A percentile compares a stretch with the other conserved stretches of the same genome.
Evolutionary conservation across 2,888 invertebrate species (phyloP).

Genomic region (Mythimna loreyi): DNA sequence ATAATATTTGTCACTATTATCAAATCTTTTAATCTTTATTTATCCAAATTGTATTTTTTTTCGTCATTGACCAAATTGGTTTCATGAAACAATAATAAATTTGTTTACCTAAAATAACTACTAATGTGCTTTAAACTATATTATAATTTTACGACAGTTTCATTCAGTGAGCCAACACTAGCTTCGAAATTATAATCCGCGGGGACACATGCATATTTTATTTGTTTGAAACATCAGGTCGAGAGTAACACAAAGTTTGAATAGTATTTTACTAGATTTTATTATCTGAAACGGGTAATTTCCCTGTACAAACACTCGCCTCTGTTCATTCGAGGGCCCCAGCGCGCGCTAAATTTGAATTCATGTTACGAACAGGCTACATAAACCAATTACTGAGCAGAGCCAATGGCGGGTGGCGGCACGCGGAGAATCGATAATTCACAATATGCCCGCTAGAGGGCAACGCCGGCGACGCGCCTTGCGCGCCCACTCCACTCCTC

Average conservation of each 20-base stretch:
- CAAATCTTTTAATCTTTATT: too few species aligned
- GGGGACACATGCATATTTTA: slow-evolving; percentile 50
- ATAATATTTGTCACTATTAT: too few species aligned
- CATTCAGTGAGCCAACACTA: slow-evolving; percentile 5
- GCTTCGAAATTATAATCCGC: slow-evolving; percentile 14
- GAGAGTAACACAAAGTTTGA: slow-evolving; percentile 76
- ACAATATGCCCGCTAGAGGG: slow-evolving; percentile 90
- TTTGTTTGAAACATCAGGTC: slow-evolving; percentile 63
- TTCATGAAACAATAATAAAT: too few species aligned
- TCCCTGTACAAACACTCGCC: slow-evolving; percentile 80
- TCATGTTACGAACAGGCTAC: slow-evolving; percentile 88
- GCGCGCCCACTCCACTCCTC: slow-evolving; percentile 89
- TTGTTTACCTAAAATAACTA: too few species aligned
- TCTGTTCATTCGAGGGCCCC: slow-evolving; percentile 80
- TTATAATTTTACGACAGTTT: neutral
- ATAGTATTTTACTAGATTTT: slow-evolving; percentile 83
- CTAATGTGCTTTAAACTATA: too few species aligned
- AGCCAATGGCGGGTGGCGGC: slow-evolving; percentile 86
- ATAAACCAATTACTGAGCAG: slow-evolving; percentile 88
- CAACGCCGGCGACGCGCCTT: slow-evolving; percentile 80
- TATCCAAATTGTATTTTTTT: too few species aligned
- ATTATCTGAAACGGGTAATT: slow-evolving; percentile 84
- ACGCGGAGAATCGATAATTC: slow-evolving; percentile 89
- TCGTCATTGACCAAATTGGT: too few species aligned
- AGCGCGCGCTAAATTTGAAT: slow-evolving; percentile 90